Base-by-base conservation (phyloP, 2,888 invertebrate species). In the Craniophora ligustri region DNA sequence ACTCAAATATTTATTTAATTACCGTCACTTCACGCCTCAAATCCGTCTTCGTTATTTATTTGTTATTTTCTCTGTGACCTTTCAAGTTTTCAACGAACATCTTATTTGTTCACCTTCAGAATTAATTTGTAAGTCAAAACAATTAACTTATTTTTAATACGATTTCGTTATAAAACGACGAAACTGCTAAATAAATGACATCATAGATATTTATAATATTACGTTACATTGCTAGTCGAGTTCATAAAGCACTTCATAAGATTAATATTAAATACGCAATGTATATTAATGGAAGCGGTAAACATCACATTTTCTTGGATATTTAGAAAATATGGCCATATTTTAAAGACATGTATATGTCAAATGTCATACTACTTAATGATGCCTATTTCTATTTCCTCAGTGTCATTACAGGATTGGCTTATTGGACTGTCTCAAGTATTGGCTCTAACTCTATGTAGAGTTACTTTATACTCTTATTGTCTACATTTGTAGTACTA, bases 41-140 rank as follows among this genome's bases (percentile, higher is more conserved):
- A 48, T 18, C 34, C 31, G 34, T 40, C n/a, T 23, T 6, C 8
- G 3, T 19, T 8, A 7, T 5, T 39, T 44, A 13, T 40, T 28
- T 45, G 2, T 26, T 7, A 23, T 7, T 13, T 26, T 15, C 13
- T 30, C 10, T 16, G 16, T 39, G 16, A 50, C 30, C 26, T 42
- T 40, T 30, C 5, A 38, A 50, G 23, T 21, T 42, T 40, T 30
- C 5, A 38, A 30, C 19, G 11, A 49, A 38, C 7, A 19, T 7
- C 15, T 18, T 34, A 40, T 46, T 45, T 39, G 15, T 6, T 67
- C 56, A 68, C 62, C 71, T 71, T 68, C 53, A 55, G 28, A 55
- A 14, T 45, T 34, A 38, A 68, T 50, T 67, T 58, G 36, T 41
- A 44, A 61, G 53, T 64, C 58, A 59, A 53, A 58, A 56, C 44